Evolutionary conservation across 2,797 vertebrate species (phyloP).

Genomic region (Liparis tanakae): DNA sequence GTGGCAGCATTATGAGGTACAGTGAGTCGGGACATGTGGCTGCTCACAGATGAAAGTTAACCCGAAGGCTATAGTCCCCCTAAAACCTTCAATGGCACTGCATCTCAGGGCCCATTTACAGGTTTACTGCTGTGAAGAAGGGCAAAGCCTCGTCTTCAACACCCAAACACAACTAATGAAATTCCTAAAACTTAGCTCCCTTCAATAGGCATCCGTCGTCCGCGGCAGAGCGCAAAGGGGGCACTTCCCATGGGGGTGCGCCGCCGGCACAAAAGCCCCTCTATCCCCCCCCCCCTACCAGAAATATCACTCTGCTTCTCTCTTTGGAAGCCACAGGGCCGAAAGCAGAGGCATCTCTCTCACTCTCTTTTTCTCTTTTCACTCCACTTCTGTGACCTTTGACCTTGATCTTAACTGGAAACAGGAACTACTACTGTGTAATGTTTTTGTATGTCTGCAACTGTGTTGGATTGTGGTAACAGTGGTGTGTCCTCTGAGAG

Average conservation of each 20-base stretch:
- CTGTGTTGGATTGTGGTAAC: slow-evolving; percentile 28
- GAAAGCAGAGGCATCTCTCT: slow-evolving; percentile 15
- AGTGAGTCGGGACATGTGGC: background rate
- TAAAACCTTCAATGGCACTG: slow-evolving; percentile 8
- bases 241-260: slow-evolving; percentile 72
- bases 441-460: slow-evolving; percentile 30
- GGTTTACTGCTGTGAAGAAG: slow-evolving; percentile 46
- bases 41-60: slow-evolving; percentile 24
- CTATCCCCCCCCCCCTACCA: slow-evolving; percentile 63
- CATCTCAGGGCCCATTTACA: slow-evolving; percentile 11
- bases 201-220: slow-evolving; percentile 45
- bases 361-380: slow-evolving; percentile 24
- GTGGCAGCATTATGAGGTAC: background rate
- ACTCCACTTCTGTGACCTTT: slow-evolving; percentile 50
- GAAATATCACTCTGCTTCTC: slow-evolving; percentile 70
- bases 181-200: slow-evolving; percentile 55
- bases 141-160: slow-evolving; percentile 35
- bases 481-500: slow-evolving; percentile 21
- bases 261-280: slow-evolving; percentile 74
- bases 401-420: slow-evolving; percentile 55
- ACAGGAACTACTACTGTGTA: slow-evolving; percentile 31
- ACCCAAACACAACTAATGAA: slow-evolving; percentile 60
- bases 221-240: slow-evolving; percentile 58
- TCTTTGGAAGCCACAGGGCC: slow-evolving; percentile 50
- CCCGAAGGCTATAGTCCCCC: background rate